Evolutionary conservation across 2,888 invertebrate genomes (phyloP), one percentile per base, ranked within the genome.

Genomic region (Heliconius cydno): DNA sequence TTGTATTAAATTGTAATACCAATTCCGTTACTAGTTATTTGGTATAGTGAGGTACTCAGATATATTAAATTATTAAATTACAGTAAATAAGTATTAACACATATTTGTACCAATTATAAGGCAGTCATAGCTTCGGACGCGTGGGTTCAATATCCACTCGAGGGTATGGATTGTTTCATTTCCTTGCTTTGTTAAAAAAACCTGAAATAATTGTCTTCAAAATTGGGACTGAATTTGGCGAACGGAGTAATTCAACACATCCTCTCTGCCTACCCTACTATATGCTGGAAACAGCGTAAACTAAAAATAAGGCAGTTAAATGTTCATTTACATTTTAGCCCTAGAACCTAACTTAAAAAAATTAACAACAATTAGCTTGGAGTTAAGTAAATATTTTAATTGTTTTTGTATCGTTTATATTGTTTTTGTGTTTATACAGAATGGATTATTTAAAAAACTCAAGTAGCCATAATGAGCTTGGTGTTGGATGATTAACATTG

Each of bases 401-500:
- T 5, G 12, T 22, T n/a, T 13, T 63, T 63, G 25, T 28, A 41
- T 25, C 41, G 3, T 4, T n/a, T 12, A 28, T 4, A 30, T 25
- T 28, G 19, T 30, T 75, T 66, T 75, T 75, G 12, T 28, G 28
- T 66, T 41, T 3, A 66, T 28, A 66, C 28, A 15, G 10, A 46
- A 75, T 46, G n/a, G 63, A 22, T 41, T 7, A 19, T 46, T 66
- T 22, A n/a, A 75, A 75, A 75, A 60, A 66, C 46, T 28, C 4
- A 30, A 46, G 66, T 46, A 75, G 3, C 75, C 28, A 30, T 75
- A 66, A 66, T 66, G 66, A 65, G 60, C 28, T 28, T 66, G 41
- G 75, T 75, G 75, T 46, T 66, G 65, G 22, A 46, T 41, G 28
- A 75, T 75, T 75, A 75, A 75, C 28, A 75, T 75, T 28, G 46